Evolutionary conservation across 1,140 invertebrate species (phyloP).

Genomic region (Vollenhovia emeryi): DNA sequence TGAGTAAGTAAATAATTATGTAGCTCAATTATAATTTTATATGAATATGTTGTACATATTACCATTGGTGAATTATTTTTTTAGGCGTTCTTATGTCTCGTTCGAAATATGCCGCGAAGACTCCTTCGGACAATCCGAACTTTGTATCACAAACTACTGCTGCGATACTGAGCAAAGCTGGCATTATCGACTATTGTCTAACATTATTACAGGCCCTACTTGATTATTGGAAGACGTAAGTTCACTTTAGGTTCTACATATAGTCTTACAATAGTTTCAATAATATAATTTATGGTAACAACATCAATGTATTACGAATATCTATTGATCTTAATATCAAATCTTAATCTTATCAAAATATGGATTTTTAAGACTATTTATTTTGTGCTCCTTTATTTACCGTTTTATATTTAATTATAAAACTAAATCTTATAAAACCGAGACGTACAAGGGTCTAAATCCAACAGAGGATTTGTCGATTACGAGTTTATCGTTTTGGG

Average conservation of each 20-base stretch:
- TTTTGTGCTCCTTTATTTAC: background rate
- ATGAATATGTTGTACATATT: conserved; percentile 3
- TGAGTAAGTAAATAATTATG: conserved; percentile 86
- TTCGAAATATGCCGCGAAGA: conserved; percentile 88
- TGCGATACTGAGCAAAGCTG: conserved; percentile 90
- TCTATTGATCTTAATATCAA: background rate
- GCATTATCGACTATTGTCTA: conserved; percentile 93
- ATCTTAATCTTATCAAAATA: background rate
- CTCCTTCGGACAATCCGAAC: conserved; percentile 87
- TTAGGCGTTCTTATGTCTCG: conserved; percentile 92
- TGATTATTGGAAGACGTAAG: conserved; percentile 92
- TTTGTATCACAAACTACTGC: conserved; percentile 92
- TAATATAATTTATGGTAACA: conserved; percentile 16
- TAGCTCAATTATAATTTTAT: conserved; percentile 12
- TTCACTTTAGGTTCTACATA: conserved; percentile 27
- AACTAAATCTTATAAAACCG: no score
- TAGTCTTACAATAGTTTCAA: background rate
- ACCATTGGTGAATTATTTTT: conserved; percentile 53
- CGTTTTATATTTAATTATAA: background rate
- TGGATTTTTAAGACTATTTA: background rate
- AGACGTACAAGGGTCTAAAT: background rate
- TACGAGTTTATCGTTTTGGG: background rate
- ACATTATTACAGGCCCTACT: conserved; percentile 92
- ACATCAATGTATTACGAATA: conserved; percentile 32
- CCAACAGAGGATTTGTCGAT: background rate